Evolutionary conservation across 2,113 vertebrate genomes (phyloP), one percentile per base, ranked within the genome.

Genomic region (Beaufortia kweichowensis): DNA sequence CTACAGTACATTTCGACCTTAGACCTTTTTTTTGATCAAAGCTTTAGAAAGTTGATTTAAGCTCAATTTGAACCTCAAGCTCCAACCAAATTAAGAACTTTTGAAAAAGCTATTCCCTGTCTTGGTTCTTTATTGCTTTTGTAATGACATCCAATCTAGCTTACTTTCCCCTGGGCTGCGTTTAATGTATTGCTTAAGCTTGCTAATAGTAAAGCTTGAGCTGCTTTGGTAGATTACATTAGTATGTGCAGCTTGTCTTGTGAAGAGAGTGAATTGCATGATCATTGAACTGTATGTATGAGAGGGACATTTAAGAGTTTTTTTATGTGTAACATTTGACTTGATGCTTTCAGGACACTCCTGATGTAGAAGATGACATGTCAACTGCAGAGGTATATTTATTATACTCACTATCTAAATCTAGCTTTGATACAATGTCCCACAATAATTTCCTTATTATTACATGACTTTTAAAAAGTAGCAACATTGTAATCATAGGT

Each of bases 321-420:
- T 39, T 65, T 41, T 50, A 6, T 61, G 31, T 70, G 9, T 71
- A 11, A 23, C 35, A 50, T 12, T 35, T 24, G 0, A 67, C 33
- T 69, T 59, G 82, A 64, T 86, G 72, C 82, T 83, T 84, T 76
- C 85, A 97, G 95, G 95, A 96, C 26, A 88, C 94, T 8, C 80
- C 90, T 15, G 93, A 94, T 29, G 87, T 92, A 69, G 93, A 95
- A 74, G 93, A 93, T 39, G 93, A 93, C 81, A 95, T 98, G 95
- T 95, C 89, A 0, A 89, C 93, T 0, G 82, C 91, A 1, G 95
- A 98, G 91, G 96, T 98, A 85, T 93, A 90, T 50, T 15, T 33
- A 31, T 29, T 48, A n/a, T 1, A 33, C 15, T 65, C 33, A 56
- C 29, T 33, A 4, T 12, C 9, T 43, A 41, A n/a, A n/a, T n/a